Evolutionary conservation across 1,140 invertebrate species (phyloP), one percentile per base, ranked within the genome.

Genomic region (Tetranychus urticae): DNA sequence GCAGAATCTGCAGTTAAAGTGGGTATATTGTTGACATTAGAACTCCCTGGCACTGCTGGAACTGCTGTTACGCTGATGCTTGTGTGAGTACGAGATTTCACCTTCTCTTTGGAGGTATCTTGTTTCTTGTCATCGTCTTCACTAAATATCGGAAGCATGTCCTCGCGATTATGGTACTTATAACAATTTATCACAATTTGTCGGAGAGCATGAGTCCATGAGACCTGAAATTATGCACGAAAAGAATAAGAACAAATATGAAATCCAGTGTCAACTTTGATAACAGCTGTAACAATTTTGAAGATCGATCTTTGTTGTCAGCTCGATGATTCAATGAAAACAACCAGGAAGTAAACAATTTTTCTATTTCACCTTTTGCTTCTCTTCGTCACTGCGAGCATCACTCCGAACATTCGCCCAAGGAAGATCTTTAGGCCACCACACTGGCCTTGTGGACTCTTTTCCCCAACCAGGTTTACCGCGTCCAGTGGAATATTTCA

Each of bases 331-430:
- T 23, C 23, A 31, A 35, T n/a, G 31, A 58, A 46, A 61, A 64
- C 55, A 56, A 61, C 56, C 61, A 62, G 56, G 46, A 62, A n/a
- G 56, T 56, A 60, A 3, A 42, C 42, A 42, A 58, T 45, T 45
- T 45, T 39, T 62, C 55, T 59, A 55, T 55, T 7, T 1, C 72
- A 93, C 90, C 81, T 92, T 91, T 74, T 94, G 89, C 72, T 97
- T 97, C 69, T 94, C 88, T 65, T 94, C 89, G 71, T 96, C 91
- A 36, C 85, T 83, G 62, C 92, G 77, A 6, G 88, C 91, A 75
- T 97, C 92, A 86, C 93, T 94, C 62, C 92, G 77, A 2, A 97
- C 90, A 77, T 97, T 97, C 31, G 90, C 91, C 90, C 90, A 97
- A 1, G 90, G 90, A 64, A 94, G 76, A 73, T 94, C 90, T 72